Conservation (phyloP, 2,888 invertebrate genomes). For the Lysandra coridon region DNA sequence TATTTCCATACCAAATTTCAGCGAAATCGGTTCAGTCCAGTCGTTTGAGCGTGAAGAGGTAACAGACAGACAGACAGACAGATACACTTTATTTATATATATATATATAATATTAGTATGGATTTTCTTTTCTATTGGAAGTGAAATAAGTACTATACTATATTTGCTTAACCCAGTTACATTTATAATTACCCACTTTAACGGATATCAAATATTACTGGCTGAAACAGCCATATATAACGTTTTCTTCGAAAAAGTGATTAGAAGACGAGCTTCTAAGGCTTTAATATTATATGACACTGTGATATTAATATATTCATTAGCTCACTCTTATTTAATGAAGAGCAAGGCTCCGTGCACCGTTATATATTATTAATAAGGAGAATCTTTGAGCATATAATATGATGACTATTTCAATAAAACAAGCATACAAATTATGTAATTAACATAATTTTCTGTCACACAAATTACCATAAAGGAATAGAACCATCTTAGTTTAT, state of each 20-base stretch:
- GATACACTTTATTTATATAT: too few species aligned
- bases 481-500: too few species aligned
- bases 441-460: neutral
- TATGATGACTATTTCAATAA: neutral
- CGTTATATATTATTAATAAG: conserved; percentile 5
- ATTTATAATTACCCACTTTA: neutral
- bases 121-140: too few species aligned
- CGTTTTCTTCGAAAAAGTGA: neutral
- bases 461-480: neutral
- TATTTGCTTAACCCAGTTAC: neutral
- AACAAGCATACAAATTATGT: neutral
- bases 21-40: too few species aligned
- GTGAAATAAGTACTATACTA: too few species aligned
- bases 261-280: neutral
- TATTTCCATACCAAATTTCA: too few species aligned
- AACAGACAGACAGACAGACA: too few species aligned
- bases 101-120: too few species aligned
- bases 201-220: neutral
- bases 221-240: neutral
- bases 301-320: conserved; percentile 6
- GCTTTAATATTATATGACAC: neutral
- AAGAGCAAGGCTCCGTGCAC: neutral
- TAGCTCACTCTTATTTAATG: neutral
- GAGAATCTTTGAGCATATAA: neutral
- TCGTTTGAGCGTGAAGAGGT: too few species aligned